These are phyloP conservation scores for Chiloscyllium plagiosum DNA, from an alignment of 2,113 vertebrate genomes.

Conservation along the genomic window DNA sequence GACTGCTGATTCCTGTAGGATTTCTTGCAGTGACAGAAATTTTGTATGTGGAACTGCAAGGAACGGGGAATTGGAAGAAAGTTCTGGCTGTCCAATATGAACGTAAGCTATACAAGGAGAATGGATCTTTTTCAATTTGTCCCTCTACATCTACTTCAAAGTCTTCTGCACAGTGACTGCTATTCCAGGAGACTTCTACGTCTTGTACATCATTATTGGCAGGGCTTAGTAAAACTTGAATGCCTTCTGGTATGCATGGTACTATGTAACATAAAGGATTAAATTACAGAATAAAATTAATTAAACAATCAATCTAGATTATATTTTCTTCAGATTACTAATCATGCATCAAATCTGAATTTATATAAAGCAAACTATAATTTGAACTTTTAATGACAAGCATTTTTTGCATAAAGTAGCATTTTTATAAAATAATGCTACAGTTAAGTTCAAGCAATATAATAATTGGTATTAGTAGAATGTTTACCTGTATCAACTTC, in stretches of 20 bases:
- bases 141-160: slow-evolving; percentile 54
- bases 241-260: slow-evolving; percentile 54
- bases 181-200: slow-evolving; percentile 50
- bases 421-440: not conserved
- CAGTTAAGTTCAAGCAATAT: not conserved
- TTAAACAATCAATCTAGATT: not conserved
- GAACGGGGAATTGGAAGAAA: slow-evolving; percentile 57
- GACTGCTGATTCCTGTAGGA: slow-evolving; percentile 46
- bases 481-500: slow-evolving; percentile 38
- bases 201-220: slow-evolving; percentile 43
- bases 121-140: slow-evolving; percentile 48
- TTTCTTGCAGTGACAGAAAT: slow-evolving; percentile 55
- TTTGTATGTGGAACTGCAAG: slow-evolving; percentile 56
- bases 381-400: not conserved
- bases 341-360: not conserved
- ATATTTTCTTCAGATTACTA: not conserved
- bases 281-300: not conserved
- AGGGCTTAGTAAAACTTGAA: not conserved
- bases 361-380: not conserved
- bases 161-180: slow-evolving; percentile 44
- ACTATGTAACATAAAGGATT: slow-evolving; percentile 43
- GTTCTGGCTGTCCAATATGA: slow-evolving; percentile 59
- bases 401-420: not conserved
- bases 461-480: slow-evolving; percentile 1
- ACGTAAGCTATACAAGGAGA: slow-evolving; percentile 46